Base-by-base conservation (phyloP, 2,797 vertebrate genomes). In the Carapus acus region DNA sequence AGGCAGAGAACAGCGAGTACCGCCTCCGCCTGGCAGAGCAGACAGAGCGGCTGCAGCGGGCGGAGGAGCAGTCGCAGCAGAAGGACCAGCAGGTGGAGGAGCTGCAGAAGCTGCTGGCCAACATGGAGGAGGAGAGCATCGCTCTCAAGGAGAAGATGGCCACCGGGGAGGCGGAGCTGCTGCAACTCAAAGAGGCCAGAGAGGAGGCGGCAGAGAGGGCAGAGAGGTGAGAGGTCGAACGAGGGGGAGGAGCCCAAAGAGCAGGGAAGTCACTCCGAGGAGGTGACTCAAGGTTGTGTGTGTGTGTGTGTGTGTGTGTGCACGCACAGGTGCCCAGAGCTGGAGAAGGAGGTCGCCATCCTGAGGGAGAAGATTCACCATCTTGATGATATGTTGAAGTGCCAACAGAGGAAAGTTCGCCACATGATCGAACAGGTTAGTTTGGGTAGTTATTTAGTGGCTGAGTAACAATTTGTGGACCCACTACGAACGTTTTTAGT, bases 361-460 rank as follows among this genome's bases (percentile, higher is more conserved):
- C 73, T 93, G 54, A 90, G 88, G 64, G 88, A 94, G 76, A 97
- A 96, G 80, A 93, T 93, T 39, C 91, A 93, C 47, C 93, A 94
- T 33, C 78, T 98, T 19, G 91, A 96, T 0, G 94, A 98, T 78
- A 98, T 98, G 95, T 74, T 94, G 2, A 96, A 91, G 71, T 90
- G 93, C 71, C 94, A 97, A 67, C 95, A 98, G 74, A 90, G 94
- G 61, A 98, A 97, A 83, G 90, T 97, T 14, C 88, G 94, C 18
- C 90, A 93, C 58, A 98, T 96, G 94, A 97, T 97, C 0, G 92
- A 96, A 76, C 95, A 98, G 93, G 95, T 96, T 56, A 21, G 62
- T 16, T 53, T n/a, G n/a, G n/a, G n/a, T n/a, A n/a, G n/a, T n/a
- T n/a, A n/a, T n/a, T n/a, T n/a, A n/a, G n/a, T n/a, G n/a, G n/a